Percentiles rank a stretch among this genome's conserved stretches.
Conservation (phyloP, 2,888 invertebrate species). For the Aplocera efformata region DNA sequence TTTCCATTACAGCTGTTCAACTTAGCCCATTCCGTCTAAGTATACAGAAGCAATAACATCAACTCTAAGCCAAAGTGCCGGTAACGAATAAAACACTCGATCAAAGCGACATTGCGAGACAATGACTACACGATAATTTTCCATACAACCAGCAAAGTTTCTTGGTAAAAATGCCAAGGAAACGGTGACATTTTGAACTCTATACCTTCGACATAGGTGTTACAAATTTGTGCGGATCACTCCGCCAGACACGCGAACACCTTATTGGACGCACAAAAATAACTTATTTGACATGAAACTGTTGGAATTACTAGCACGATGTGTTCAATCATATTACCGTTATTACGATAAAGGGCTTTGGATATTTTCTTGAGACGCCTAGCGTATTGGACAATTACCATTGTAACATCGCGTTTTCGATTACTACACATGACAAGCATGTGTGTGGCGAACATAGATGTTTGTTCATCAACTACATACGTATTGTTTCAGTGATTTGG, state of each 20-base stretch:
- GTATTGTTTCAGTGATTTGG: too few species aligned
- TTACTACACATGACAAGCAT: too few species aligned
- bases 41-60: slow-evolving; percentile 31
- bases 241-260: slow-evolving; percentile 47
- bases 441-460: too few species aligned
- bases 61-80: slow-evolving; percentile 39
- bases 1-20: slow-evolving; percentile 27
- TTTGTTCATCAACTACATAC: too few species aligned
- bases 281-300: slow-evolving; percentile 57
- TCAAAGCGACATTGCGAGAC: slow-evolving; percentile 47
- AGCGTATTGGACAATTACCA: too few species aligned
- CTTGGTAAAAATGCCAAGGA: slow-evolving; percentile 32
- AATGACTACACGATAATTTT: slow-evolving; percentile 47
- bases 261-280: slow-evolving; percentile 54
- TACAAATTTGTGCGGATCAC: slow-evolving; percentile 24
- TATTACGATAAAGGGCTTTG: slow-evolving; percentile 38
- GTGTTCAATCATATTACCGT: slow-evolving; percentile 55
- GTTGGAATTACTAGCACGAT: slow-evolving; percentile 48
- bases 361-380: too few species aligned
- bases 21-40: slow-evolving; percentile 24
- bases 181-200: slow-evolving; percentile 25
- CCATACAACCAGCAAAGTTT: slow-evolving; percentile 40
- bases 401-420: too few species aligned
- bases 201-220: slow-evolving; percentile 29
- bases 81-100: slow-evolving; percentile 50